Base-by-base conservation (phyloP, 2,113 vertebrate genomes). In the Scolopax mira region DNA sequence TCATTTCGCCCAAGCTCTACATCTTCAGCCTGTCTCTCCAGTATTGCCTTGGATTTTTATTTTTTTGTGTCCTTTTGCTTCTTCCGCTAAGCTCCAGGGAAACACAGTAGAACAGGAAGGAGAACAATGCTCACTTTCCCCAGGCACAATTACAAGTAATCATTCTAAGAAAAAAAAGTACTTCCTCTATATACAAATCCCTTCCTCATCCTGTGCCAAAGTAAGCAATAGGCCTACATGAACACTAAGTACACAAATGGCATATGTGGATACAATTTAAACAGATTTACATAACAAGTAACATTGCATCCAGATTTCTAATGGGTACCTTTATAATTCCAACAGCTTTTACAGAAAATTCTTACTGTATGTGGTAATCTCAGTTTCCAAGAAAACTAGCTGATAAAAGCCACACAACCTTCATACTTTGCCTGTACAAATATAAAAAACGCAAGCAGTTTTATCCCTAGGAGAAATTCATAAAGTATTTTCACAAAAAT, bases 181-280 rank as follows among this genome's bases (percentile, higher is more conserved):
- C 42, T 94, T 88, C 81, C 78, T 72, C 46, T 73, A 13, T 35
- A 16, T 37, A 48, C 17, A 89, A 85, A 79, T 62, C 25, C 21
- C 27, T 94, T 95, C 92, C 92, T 9, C 27, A 84, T 49, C 72
- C 85, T 85, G 67, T 80, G 90, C 85, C 94, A 94, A 94, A 90
- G 37, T 13, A 88, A 92, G 42, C 79, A 94, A 62, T 0, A 10
- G n/a, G 44, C 28, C n/a, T 52, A 82, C 39, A n/a, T 0, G 4
- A 91, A 61, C 33, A 41, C 44, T 72, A 10, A 55, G 37, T 82
- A 81, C 14, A 84, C 15, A 54, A n/a, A 31, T 0, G 5, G 22
- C 22, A 77, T 35, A 49, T 8, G 44, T 2, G n/a, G 57, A 79
- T 65, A 41, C 14, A 77, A 41, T 52, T 73, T 51, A 48, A 67